A percentile compares a stretch with the other conserved stretches of the same genome.
Conservation (phyloP, 2,797 vertebrate species). For the Arrhamphus sclerolepis region DNA sequence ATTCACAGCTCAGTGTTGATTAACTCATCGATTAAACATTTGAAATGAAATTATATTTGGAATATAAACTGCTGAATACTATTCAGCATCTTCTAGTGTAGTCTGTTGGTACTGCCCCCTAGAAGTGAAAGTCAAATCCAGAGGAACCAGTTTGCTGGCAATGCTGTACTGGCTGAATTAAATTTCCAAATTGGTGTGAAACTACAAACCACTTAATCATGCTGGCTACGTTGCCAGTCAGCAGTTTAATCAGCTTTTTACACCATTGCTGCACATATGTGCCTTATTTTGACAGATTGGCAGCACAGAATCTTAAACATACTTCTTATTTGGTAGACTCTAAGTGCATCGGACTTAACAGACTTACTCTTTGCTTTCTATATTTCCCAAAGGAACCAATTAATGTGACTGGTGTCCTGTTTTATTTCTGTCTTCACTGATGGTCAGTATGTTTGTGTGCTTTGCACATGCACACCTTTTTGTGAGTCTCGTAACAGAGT, state of each 20-base stretch:
- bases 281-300: slow-evolving; percentile 40
- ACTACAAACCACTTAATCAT: slow-evolving; percentile 53
- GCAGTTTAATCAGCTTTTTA: slow-evolving; percentile 48
- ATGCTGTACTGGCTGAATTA: too few relatives aligned
- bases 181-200: slow-evolving; percentile 51
- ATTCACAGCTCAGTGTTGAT: too few relatives aligned
- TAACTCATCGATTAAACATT: too few relatives aligned
- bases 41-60: too few relatives aligned
- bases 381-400: slow-evolving; percentile 69
- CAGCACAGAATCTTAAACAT: slow-evolving; percentile 31
- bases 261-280: slow-evolving; percentile 20
- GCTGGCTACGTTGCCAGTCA: slow-evolving; percentile 47
- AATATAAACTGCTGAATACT: too few relatives aligned
- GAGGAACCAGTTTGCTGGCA: too few relatives aligned
- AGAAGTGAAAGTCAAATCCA: too few relatives aligned
- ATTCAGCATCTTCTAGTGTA: too few relatives aligned
- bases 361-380: slow-evolving; percentile 40
- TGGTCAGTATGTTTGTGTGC: slow-evolving; percentile 12
- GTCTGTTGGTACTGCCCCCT: too few relatives aligned
- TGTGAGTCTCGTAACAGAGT: slow-evolving; percentile 10
- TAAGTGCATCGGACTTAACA: slow-evolving; percentile 40
- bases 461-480: slow-evolving; percentile 14
- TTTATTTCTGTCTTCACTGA: slow-evolving; percentile 27
- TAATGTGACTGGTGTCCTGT: slow-evolving; percentile 69
- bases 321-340: slow-evolving; percentile 40